These are phyloP conservation scores for Ciconia stormi DNA, from an alignment of 2,113 vertebrate genomes.

Conservation along the genomic window DNA sequence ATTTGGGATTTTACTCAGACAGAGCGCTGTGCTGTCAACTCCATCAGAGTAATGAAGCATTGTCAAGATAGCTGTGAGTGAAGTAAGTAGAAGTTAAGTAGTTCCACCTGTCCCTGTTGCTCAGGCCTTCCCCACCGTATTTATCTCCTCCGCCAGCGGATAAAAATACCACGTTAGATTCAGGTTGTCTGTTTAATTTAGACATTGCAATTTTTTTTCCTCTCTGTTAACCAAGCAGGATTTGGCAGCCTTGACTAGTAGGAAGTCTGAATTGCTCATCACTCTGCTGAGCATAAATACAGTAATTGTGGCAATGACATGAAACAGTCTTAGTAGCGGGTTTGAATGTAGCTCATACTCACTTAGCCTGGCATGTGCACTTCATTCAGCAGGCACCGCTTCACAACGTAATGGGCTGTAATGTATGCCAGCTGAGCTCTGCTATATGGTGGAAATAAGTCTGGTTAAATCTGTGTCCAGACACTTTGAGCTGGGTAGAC, in stretches of 20 bases:
- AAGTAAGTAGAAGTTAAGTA: neutral
- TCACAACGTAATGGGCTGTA: accelerated
- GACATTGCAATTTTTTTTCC: neutral
- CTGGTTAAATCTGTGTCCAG: neutral
- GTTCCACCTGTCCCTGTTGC: neutral
- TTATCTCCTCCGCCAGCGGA: neutral
- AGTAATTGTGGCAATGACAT: neutral
- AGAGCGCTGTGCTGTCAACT: neutral
- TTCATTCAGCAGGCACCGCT: neutral
- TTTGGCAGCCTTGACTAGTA: neutral
- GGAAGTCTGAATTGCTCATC: neutral
- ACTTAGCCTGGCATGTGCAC: neutral
- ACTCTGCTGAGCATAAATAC: neutral
- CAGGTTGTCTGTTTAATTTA: neutral
- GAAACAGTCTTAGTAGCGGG: neutral
- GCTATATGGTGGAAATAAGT: neutral
- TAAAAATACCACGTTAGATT: neutral
- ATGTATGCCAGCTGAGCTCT: neutral
- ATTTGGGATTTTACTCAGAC: neutral
- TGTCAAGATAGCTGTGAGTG: neutral
- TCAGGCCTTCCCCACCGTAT: neutral
- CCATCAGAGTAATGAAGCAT: neutral
- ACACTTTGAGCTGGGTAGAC: neutral
- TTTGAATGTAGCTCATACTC: neutral
- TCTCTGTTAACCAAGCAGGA: neutral